Conservation (phyloP, 2,888 invertebrate genomes). For the Antheraea yamamai region DNA sequence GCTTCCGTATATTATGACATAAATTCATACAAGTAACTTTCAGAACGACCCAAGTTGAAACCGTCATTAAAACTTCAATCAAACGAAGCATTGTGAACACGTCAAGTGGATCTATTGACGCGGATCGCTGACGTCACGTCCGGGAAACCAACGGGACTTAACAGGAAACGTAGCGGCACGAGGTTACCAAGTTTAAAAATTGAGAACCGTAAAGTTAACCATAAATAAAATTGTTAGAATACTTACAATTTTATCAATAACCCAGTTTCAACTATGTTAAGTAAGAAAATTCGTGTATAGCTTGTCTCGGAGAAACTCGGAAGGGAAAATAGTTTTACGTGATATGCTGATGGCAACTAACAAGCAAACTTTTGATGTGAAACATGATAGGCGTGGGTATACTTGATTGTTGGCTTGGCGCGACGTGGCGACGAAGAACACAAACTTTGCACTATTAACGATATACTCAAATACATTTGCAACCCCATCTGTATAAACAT, state of each 20-base stretch:
- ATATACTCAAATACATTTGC: too few species aligned
- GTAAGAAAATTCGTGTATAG: not conserved
- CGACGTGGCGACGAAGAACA: too few species aligned
- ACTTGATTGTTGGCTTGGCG: too few species aligned
- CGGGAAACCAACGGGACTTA: slow-evolving; percentile 40
- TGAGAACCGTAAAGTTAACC: slow-evolving; percentile 14
- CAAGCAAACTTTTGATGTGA: not conserved
- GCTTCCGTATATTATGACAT: not conserved
- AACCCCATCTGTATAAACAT: too few species aligned
- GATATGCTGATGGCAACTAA: not conserved
- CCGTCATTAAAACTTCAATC: slow-evolving; percentile 24
- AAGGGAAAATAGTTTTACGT: not conserved
- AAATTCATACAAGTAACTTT: not conserved
- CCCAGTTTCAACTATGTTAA: not conserved
- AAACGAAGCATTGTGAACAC: slow-evolving; percentile 19
- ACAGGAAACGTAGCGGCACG: slow-evolving; percentile 33
- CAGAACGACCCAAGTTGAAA: slow-evolving; percentile 5
- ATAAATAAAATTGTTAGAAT: not conserved
- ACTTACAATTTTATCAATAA: not conserved
- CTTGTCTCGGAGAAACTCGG: not conserved
- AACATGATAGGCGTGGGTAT: not conserved
- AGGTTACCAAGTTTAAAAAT: slow-evolving; percentile 18
- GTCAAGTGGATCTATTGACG: slow-evolving; percentile 34
- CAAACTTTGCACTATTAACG: too few species aligned
- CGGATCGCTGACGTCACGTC: slow-evolving; percentile 47